Percentiles rank a stretch among this genome's conserved stretches.
These are phyloP conservation scores for Copidosoma aretas DNA, from an alignment of 2,888 invertebrate genomes.

Conservation along the genomic window DNA sequence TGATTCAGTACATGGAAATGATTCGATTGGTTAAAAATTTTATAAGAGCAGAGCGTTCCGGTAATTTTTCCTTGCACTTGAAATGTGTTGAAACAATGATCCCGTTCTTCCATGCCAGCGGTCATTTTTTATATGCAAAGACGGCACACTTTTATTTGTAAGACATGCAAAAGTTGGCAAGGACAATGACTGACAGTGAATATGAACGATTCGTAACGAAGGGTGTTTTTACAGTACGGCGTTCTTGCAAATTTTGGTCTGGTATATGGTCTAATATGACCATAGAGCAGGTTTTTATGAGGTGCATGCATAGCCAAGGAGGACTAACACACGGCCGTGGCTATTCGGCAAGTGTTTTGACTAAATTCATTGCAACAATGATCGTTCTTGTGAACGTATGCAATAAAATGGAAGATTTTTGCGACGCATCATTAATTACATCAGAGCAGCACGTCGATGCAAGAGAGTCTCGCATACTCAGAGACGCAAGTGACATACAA, in stretches of 20 bases:
- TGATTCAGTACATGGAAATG: conserved; percentile 34
- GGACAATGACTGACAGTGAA: conserved; percentile 32
- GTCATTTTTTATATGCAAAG: conserved; percentile 57
- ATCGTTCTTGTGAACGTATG: too few relatives aligned
- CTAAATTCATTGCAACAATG: too few relatives aligned
- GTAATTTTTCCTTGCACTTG: conserved; percentile 51
- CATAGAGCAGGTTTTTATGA: too few relatives aligned
- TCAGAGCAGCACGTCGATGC: too few relatives aligned
- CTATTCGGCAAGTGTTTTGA: too few relatives aligned
- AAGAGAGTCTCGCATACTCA: too few relatives aligned
- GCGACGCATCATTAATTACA: too few relatives aligned
- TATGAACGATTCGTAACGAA: conserved; percentile 32
- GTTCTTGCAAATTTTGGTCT: neutral
- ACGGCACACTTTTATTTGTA: conserved; percentile 56
- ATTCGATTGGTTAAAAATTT: conserved; percentile 49
- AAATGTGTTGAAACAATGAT: conserved; percentile 49
- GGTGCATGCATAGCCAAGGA: too few relatives aligned
- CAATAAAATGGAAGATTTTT: too few relatives aligned
- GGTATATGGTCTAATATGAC: too few relatives aligned
- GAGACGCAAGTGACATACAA: too few relatives aligned
- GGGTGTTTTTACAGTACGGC: neutral
- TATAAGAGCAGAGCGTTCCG: conserved; percentile 50
- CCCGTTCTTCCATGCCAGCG: conserved; percentile 56
- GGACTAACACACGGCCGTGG: too few relatives aligned
- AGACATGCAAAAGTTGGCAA: conserved; percentile 52